A percentile compares a stretch with the other conserved stretches of the same genome.
These are phyloP conservation scores for Epinotia nisella DNA, from an alignment of 2,888 invertebrate genomes.

Conservation along the genomic window DNA sequence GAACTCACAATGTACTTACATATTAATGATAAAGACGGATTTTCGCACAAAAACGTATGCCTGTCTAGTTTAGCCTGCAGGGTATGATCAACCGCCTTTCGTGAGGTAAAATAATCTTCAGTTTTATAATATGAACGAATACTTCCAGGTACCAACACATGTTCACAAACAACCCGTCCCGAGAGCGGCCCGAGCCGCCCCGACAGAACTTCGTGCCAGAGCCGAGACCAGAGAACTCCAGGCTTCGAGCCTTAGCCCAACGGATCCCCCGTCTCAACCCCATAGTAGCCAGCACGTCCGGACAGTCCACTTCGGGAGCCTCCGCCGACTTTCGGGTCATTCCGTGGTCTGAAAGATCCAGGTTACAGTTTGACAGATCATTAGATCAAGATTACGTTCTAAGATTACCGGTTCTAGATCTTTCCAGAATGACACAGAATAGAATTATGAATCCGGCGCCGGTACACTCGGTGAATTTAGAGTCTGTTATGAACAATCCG, in stretches of 20 bases:
- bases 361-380: constrained; percentile 58
- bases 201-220: constrained; percentile 64
- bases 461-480: constrained; percentile 41
- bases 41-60: not conserved
- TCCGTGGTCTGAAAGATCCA: constrained; percentile 65
- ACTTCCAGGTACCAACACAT: constrained; percentile 69
- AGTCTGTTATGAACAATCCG: constrained; percentile 41
- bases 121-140: not conserved
- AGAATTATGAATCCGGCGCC: constrained; percentile 44
- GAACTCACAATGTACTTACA: not conserved
- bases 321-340: constrained; percentile 62
- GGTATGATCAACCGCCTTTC: not conserved
- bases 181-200: constrained; percentile 53
- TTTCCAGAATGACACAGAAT: constrained; percentile 61
- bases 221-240: constrained; percentile 61
- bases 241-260: constrained; percentile 67
- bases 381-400: constrained; percentile 70
- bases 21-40: not conserved
- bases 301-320: constrained; percentile 41
- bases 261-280: constrained; percentile 69
- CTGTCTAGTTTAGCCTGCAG: not conserved
- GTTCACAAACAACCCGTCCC: constrained; percentile 63
- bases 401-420: constrained; percentile 66
- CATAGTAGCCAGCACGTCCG: constrained; percentile 54
- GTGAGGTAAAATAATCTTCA: not conserved